Evolutionary conservation across 2,797 vertebrate genomes (phyloP), one percentile per base, ranked within the genome.

Genomic region (Tapirus indicus): DNA sequence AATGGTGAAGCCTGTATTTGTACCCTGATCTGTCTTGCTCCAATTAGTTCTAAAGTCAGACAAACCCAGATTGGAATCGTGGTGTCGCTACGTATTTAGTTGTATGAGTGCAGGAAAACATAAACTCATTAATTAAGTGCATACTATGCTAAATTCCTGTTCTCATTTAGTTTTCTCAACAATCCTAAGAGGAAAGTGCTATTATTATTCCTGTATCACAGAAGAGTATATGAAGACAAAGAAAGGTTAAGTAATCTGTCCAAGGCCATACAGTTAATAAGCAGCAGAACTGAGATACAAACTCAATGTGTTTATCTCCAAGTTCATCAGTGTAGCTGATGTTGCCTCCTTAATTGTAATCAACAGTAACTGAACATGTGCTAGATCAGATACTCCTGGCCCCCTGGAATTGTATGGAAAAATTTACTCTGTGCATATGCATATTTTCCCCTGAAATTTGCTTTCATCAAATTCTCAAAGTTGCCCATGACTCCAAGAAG

Each of bases 191-290:
- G 23, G 35, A 83, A 86, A 47, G 29, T 82, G 11, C 10, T 83
- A 20, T 75, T 92, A 56, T 83, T 62, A 84, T 89, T 79, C 32
- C n/a, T 17, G 62, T 80, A 54, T 80, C 35, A 88, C 25, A 32
- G 23, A 92, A 79, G 41, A 82, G 2, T n/a, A 52, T 49, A 91
- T 14, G 21, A 96, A 95, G 62, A 82, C 17, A 87, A 9, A 97
- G 25, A 88, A 66, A 54, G 13, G 0, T 8, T 89, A 87, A 88
- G 12, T 32, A 90, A 91, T 92, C 29, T 77, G 6, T 23, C 7
- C 47, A 94, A 90, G 60, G 23, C 49, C 78, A 92, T 1, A 69
- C 25, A 71, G n/a, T 60, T 85, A 66, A 20, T 41, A 38, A 71
- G 66, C 20, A 91, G 38, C 41, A 92, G 83, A 84, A 54, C 3